Evolutionary conservation across 2,888 invertebrate genomes (phyloP), one percentile per base, ranked within the genome.

Genomic region (Congeria kusceri): DNA sequence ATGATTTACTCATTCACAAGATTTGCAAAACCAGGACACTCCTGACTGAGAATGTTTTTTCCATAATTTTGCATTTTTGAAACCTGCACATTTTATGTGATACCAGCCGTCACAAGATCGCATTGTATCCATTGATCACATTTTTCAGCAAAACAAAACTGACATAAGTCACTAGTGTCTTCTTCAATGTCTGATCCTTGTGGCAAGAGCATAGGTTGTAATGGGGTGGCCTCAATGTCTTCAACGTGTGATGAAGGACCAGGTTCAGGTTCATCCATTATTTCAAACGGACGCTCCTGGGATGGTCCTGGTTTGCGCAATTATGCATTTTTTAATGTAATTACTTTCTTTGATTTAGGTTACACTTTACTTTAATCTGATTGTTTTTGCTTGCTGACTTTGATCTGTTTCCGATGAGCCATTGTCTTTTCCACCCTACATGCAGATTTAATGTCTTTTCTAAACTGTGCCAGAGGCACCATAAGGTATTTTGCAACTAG

Each of bases 381-480:
- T 63, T 44, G 9, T 7, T 15, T 25, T 25, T 63, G n/a, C 23
- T 66, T 66, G 2, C 20, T 32, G 18, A 66, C 56, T 39, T 66
- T 56, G 5, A 66, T 66, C 27, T 66, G 66, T 18, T 66, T 66
- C 20, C 65, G 13, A 56, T 65, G 65, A 53, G 65, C 65, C 65
- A 65, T 65, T 28, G 53, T 56, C 29, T 66, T 66, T 23, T 66
- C 66, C 29, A 66, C 25, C 11, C 39, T 53, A 66, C 23, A 66
- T 13, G 56, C 29, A 56, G 39, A 53, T 18, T 66, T 66, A 23
- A 66, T 18, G 39, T 66, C 66, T 57, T 57, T 57, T 25, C 66
- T 29, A 32, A 66, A 66, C 27, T 66, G 66, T 18, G 57, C 32
- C 20, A 66, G 23, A 20, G 56, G 27, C 23, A 66, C 57, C 29